A percentile compares a stretch with the other conserved stretches of the same genome.
These are phyloP conservation scores for Naja naja DNA, from an alignment of 2,113 vertebrate genomes.

Conservation along the genomic window DNA sequence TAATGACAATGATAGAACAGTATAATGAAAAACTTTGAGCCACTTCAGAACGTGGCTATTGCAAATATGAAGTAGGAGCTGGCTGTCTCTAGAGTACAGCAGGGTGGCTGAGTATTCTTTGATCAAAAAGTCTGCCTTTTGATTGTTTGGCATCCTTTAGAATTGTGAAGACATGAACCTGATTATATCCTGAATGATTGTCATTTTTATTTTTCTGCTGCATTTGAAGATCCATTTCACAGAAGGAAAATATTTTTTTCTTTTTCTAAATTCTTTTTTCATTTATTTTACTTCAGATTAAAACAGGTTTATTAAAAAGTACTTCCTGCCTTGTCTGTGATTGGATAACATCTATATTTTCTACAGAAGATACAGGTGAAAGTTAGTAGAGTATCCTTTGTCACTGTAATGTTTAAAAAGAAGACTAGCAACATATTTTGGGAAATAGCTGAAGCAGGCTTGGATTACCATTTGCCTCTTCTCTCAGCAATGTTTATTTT, in stretches of 20 bases:
- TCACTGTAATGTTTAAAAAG: not conserved
- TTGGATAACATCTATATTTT: not conserved
- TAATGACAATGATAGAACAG: not conserved
- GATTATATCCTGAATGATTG: not conserved
- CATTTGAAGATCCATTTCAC: not conserved
- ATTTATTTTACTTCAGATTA: not conserved
- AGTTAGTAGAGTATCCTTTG: not conserved
- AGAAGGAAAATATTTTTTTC: not conserved
- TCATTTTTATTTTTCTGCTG: not conserved
- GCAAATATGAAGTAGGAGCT: not conserved
- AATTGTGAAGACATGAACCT: not conserved
- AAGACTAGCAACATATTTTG: not conserved
- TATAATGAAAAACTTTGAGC: not conserved
- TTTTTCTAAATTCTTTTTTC: not conserved
- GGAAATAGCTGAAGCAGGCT: not conserved
- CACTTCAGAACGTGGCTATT: not conserved
- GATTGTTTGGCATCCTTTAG: not conserved
- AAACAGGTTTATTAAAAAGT: not conserved
- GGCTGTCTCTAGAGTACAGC: not conserved
- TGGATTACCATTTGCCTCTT: not conserved
- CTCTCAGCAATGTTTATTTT: not conserved
- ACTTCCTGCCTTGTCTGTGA: not conserved
- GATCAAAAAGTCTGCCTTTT: not conserved
- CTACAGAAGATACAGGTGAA: not conserved
- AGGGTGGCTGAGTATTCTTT: not conserved